These are phyloP conservation scores for Zoanthus sociatus DNA, from an alignment of 92 coral and sea anemone genomes.

Conservation along the genomic window DNA sequence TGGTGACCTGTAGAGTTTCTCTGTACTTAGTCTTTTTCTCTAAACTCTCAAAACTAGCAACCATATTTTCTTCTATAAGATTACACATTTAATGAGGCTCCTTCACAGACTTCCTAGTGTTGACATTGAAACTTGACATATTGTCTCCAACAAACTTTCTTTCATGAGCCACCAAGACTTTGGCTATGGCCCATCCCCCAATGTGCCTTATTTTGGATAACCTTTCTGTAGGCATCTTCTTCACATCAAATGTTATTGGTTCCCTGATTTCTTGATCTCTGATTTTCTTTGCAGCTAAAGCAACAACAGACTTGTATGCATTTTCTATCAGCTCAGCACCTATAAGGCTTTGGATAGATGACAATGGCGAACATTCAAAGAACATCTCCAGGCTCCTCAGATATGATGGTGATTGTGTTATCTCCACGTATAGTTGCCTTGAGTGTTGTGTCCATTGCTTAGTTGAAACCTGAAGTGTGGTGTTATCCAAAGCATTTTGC, in stretches of 20 bases:
- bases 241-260: neutral
- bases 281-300: too few species aligned
- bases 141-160: neutral
- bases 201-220: neutral
- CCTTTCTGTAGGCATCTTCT: neutral
- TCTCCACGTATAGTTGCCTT: neutral
- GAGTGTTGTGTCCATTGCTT: constrained; percentile 46
- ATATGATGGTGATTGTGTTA: neutral
- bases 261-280: neutral
- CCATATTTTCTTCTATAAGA: neutral
- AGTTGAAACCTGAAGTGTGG: constrained; percentile 33
- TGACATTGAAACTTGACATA: neutral
- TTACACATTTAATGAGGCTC: neutral
- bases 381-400: neutral
- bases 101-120: neutral
- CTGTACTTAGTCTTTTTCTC: neutral
- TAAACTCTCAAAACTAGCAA: neutral
- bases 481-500: constrained; percentile 33
- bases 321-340: neutral
- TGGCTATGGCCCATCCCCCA: constrained; percentile 7
- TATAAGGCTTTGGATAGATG: neutral
- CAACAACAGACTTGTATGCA: neutral
- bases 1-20: neutral
- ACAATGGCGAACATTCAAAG: neutral
- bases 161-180: neutral